phyloP scores from a whole-genome alignment of 2,113 vertebrate species.

The Aptenodytes forsteri region DNA sequence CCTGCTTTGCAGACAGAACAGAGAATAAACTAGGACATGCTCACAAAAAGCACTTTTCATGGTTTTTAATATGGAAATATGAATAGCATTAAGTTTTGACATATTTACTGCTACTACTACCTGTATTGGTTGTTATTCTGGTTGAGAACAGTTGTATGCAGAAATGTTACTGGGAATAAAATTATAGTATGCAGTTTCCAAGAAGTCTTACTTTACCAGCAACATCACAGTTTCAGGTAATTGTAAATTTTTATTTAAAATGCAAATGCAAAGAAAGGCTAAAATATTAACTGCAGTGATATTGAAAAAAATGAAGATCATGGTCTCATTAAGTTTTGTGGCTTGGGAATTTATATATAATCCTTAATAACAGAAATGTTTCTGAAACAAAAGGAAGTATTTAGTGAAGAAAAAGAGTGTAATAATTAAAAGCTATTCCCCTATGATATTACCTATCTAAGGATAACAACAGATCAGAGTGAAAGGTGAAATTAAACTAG shows the following conservation, averaged over 20 bases:
- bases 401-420: background rate
- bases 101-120: background rate
- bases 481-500: background rate
- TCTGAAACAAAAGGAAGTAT: background rate
- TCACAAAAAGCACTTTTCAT: background rate
- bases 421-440: background rate
- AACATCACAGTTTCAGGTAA: background rate
- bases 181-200: background rate
- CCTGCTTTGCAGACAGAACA: background rate
- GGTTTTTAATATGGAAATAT: background rate
- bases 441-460: background rate
- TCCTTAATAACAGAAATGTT: background rate
- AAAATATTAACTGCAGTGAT: background rate
- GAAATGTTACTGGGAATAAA: background rate
- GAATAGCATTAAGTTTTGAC: background rate
- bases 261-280: background rate
- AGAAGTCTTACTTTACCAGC: background rate
- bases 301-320: background rate
- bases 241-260: background rate
- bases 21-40: background rate
- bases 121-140: background rate
- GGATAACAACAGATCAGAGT: background rate
- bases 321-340: background rate
- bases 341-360: background rate
- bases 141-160: background rate